Conservation (phyloP, 92 coral and sea anemone genomes). For the Epizoanthus rinbou region DNA sequence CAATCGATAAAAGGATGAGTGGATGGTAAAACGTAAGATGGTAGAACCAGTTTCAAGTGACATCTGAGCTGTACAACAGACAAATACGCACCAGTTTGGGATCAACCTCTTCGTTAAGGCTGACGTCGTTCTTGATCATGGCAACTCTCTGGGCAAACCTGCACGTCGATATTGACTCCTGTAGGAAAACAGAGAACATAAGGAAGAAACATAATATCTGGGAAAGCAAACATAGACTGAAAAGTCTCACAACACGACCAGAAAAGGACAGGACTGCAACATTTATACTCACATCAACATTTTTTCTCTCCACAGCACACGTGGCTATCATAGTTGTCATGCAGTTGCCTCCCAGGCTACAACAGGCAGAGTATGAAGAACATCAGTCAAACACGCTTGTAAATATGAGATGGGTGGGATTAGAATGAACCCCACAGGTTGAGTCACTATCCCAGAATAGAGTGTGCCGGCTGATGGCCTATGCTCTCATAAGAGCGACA, state of each 20-base stretch:
- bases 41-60: neutral
- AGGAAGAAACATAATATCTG: neutral
- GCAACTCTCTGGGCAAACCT: constrained; percentile 98
- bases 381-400: no score
- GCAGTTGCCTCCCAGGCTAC: constrained; percentile 96
- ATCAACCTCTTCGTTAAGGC: constrained; percentile 93
- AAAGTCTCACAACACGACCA: neutral
- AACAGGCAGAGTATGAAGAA: constrained; percentile 22
- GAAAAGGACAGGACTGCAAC: neutral
- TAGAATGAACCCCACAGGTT: neutral
- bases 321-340: constrained; percentile 99
- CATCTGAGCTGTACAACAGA: neutral
- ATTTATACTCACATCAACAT: constrained; percentile 79
- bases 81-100: constrained; percentile 88
- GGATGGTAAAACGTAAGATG: no score
- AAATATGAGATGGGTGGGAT: neutral
- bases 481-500: no score
- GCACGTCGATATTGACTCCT: constrained; percentile 99
- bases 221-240: neutral
- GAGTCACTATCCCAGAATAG: no score
- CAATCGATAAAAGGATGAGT: no score
- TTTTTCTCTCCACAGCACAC: constrained; percentile 89
- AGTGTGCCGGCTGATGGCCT: no score
- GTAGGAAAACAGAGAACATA: constrained; percentile 3
- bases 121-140: constrained; percentile 94